phyloP scores from a whole-genome alignment of 1,140 invertebrate species.

The Euglossa dilemma region DNA sequence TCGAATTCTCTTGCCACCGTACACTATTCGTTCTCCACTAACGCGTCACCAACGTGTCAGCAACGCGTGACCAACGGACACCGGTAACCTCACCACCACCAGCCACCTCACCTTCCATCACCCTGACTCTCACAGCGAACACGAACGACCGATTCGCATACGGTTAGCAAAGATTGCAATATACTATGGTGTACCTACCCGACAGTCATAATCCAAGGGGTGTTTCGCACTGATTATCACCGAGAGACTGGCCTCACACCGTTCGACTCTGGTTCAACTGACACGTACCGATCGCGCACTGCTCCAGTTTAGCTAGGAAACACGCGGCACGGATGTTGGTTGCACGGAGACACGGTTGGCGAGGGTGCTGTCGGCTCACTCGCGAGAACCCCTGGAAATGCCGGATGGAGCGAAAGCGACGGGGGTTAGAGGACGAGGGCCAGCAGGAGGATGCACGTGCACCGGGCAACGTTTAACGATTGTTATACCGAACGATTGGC shows the following conservation, averaged over 20 bases:
- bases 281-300: background rate
- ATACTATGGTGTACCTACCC: constrained; percentile 55
- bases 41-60: too few species aligned
- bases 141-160: too few species aligned
- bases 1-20: background rate
- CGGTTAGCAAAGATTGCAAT: too few species aligned
- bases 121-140: too few species aligned
- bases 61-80: too few species aligned
- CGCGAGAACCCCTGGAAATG: background rate
- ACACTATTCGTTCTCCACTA: too few species aligned
- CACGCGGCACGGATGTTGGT: background rate
- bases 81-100: too few species aligned
- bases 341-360: background rate
- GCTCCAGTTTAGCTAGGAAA: constrained; percentile 22
- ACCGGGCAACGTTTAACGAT: background rate
- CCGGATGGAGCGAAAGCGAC: background rate
- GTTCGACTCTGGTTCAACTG: background rate
- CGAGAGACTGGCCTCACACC: constrained; percentile 1
- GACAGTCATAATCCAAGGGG: constrained; percentile 66
- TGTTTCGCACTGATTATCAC: constrained; percentile 52
- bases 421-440: background rate
- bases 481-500: background rate
- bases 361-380: background rate
- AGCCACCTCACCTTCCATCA: too few species aligned
- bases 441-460: constrained; percentile 28